phyloP scores from a whole-genome alignment of 2,888 invertebrate species.

The Archaeoteleia sp. region DNA sequence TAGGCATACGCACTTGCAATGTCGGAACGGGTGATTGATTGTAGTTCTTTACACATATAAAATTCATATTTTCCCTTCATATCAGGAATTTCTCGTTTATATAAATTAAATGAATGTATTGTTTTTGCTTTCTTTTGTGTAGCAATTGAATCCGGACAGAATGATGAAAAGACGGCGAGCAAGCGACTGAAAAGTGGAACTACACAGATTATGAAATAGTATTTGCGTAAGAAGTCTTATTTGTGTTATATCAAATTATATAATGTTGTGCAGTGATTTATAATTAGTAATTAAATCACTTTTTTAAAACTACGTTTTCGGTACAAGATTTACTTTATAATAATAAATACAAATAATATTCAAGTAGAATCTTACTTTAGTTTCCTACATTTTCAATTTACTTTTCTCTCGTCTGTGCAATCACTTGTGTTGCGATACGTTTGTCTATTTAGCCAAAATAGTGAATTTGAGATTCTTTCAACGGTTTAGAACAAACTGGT shows the following conservation, averaged over 20 bases:
- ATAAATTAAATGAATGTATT: neutral
- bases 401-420: no score
- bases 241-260: constrained; percentile 12
- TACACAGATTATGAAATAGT: constrained; percentile 21
- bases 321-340: constrained; percentile 35
- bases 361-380: no score
- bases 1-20: neutral
- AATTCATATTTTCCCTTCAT: no score
- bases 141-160: constrained; percentile 40
- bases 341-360: no score
- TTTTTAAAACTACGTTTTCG: constrained; percentile 22
- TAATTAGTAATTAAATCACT: constrained; percentile 18
- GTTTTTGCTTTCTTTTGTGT: constrained; percentile 39
- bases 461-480: no score
- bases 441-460: no score
- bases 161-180: constrained; percentile 33
- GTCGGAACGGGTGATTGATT: no score
- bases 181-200: constrained; percentile 34
- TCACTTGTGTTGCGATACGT: no score
- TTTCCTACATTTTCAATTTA: no score
- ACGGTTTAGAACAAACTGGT: no score
- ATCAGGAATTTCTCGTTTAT: neutral
- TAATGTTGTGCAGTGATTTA: constrained; percentile 33
- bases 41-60: no score
- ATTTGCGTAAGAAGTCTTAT: constrained; percentile 21